phyloP scores from a whole-genome alignment of 2,888 invertebrate genomes.

The Trichogramma evanescens region DNA sequence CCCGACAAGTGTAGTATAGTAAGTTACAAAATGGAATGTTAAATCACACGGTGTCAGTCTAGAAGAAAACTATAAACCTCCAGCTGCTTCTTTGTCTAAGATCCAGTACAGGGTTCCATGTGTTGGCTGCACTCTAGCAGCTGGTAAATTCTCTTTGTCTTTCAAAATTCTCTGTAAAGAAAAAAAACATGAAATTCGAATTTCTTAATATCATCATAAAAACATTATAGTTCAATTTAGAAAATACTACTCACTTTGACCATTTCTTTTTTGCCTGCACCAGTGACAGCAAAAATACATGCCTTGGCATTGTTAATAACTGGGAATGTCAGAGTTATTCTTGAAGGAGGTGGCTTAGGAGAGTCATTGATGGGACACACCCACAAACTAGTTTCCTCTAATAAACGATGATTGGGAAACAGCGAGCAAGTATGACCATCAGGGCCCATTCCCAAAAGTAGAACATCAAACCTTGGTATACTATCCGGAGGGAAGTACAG shows the following conservation, averaged over 20 bases:
- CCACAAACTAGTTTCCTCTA: conserved; percentile 59
- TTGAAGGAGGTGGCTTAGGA: conserved; percentile 87
- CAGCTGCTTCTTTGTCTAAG: conserved; percentile 37
- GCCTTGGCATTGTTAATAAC: conserved; percentile 78
- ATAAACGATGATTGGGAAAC: conserved; percentile 74
- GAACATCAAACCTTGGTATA: conserved; percentile 73
- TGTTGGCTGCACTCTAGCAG: conserved; percentile 64
- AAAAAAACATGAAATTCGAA: conserved; percentile 38
- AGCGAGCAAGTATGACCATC: conserved; percentile 98
- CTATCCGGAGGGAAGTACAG: conserved; percentile 55
- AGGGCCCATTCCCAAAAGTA: conserved; percentile 93
- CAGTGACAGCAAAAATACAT: conserved; percentile 79
- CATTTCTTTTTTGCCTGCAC: conserved; percentile 81
- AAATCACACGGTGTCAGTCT: conserved; percentile 14
- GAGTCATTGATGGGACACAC: conserved; percentile 85
- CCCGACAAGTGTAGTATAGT: conserved; percentile 22
- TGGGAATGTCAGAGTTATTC: conserved; percentile 88
- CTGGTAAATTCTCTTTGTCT: conserved; percentile 71
- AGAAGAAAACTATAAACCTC: conserved; percentile 22
- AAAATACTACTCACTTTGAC: conserved; percentile 59
- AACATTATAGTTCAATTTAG: not conserved
- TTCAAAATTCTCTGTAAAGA: conserved; percentile 63
- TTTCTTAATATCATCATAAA: conserved; percentile 8
- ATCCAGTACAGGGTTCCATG: conserved; percentile 61
- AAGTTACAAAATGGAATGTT: conserved; percentile 30